Base-by-base conservation (phyloP, 1,140 invertebrate species). In the Ylistrum balloti region DNA sequence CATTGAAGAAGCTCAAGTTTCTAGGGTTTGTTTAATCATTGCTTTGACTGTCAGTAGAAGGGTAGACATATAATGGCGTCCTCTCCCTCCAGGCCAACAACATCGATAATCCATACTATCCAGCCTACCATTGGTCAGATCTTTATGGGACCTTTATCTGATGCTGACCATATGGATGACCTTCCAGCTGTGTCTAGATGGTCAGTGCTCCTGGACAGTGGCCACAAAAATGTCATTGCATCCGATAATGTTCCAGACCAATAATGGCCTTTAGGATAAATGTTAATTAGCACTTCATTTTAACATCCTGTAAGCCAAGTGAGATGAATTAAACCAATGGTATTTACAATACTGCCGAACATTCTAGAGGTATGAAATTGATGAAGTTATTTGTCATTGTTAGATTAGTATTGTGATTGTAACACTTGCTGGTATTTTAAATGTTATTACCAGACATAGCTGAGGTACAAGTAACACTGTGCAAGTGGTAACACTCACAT, bases 61-160 rank as follows among this genome's bases (percentile, higher is more conserved):
- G 9, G 9, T 45, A 45, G 41, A 45, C 41, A 9, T 45, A 45
- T 45, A 13, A 9, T 45, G 17, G 41, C 41, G 41, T 45, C 41
- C 41, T 45, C 10, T 9, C 41, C 56, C 56, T 74, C 22, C 5
- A 28, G 22, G 56, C 56, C 28, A n/a, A 28, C 9, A n/a, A 74
- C 56, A 74, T 74, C 56, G 28, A 74, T 74, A 74, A 28, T 74
- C n/a, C 56, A 74, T 28, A 74, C 56, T 11, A 28, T n/a, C 56
- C 22, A n/a, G 56, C 11, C 56, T 9, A 74, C 1, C 0, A 74
- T 74, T 74, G 56, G 56, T 28, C 56, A 74, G 56, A 28, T n/a
- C 56, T 74, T n/a, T 74, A 74, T 28, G 22, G 56, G 56, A 74
- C 56, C 22, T 28, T 74, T 74, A 74, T 74, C 56, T 74, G 56